Conservation (phyloP, 2,113 vertebrate species). For the Chaetura pelagica region DNA sequence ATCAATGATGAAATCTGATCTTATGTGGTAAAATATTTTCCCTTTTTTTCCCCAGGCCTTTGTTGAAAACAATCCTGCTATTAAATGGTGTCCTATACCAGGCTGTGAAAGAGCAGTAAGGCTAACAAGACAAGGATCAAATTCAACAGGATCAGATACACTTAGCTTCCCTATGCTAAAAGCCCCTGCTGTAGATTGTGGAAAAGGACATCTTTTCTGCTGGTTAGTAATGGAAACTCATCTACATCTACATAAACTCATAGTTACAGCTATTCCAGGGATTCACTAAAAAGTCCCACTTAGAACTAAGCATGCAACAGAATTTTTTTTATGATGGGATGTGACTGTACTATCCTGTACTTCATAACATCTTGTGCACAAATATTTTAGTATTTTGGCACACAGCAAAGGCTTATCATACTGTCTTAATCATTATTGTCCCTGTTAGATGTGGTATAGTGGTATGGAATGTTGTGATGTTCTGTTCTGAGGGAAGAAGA, state of each 20-base stretch:
- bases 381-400: neutral
- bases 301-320: neutral
- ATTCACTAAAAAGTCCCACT: neutral
- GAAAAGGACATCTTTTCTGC: conserved; percentile 97
- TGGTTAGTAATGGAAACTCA: conserved; percentile 83
- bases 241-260: neutral
- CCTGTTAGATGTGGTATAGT: neutral
- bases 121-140: conserved; percentile 87
- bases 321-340: neutral
- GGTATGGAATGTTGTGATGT: neutral
- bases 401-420: neutral
- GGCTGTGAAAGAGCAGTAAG: conserved; percentile 96
- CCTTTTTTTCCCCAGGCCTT: conserved; percentile 84
- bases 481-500: neutral
- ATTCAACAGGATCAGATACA: conserved; percentile 84
- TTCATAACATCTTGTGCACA: neutral
- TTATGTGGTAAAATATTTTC: conserved; percentile 17
- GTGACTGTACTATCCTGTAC: neutral
- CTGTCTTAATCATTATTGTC: neutral
- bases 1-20: neutral
- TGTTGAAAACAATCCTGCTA: conserved; percentile 98
- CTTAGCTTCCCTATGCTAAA: conserved; percentile 90
- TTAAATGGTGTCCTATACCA: conserved; percentile 95
- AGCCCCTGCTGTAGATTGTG: conserved; percentile 96
- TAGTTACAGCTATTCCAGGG: neutral